Base-by-base conservation (phyloP, 2,797 vertebrate species). In the Enteromius viviparus region DNA sequence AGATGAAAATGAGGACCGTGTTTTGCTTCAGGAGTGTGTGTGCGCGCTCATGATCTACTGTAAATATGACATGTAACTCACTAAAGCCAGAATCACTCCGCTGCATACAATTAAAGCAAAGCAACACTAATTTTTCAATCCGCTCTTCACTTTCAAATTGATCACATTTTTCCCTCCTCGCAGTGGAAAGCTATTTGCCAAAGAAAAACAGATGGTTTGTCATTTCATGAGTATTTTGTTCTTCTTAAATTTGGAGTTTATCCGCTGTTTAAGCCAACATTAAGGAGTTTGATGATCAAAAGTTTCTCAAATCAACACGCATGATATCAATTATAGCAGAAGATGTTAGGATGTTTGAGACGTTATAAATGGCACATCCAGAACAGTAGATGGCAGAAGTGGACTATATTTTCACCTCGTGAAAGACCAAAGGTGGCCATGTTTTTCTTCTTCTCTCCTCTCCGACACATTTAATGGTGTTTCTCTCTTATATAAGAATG, bases 401-500 rank as follows among this genome's bases (percentile, higher is more conserved):
- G 84, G 71, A 83, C 81, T 77, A 53, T 78, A 62, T 79, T 74
- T 81, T 37, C 6, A 84, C 51, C 60, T 32, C 3, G 3, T 14
- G 3, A 23, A 60, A 72, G 69, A n/a, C 23, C 14, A 66, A 76
- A 76, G 68, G 34, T 72, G 42, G 45, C 34, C 45, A 23, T 21
- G 19, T 76, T 51, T 69, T 47, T 81, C 66, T 69, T 81, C 58
- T 34, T 32, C 65, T 80, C 55, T 81, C 32, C 37, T 17, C 74
- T 51, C 11, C 64, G 62, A 90, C 90, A 89, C 89, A 90, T 89
- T 91, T 94, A 94, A 94, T 92, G 90, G 92, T 93, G 90, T 91
- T 92, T 89, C 91, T 85, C 89, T 91, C 91, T 95, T 93, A 94
- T 92, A 92, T 94, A 94, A 93, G 92, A 93, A 90, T 92, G 92